phyloP scores from a whole-genome alignment of 2,888 invertebrate genomes.

The Sabellastarte sp. region DNA sequence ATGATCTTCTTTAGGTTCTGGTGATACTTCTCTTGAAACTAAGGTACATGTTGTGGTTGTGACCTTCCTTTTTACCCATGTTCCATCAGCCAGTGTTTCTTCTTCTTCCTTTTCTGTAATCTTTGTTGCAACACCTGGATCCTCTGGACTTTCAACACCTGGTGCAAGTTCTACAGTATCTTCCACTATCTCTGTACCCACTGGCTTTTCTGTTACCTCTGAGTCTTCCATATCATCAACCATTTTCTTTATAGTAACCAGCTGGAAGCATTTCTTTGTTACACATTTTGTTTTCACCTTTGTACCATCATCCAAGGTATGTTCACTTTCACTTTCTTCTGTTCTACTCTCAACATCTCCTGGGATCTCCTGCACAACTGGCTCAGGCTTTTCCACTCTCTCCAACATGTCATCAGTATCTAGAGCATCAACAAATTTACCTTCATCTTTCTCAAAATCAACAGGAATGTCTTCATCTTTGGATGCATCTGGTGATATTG shows the following conservation, averaged over 20 bases:
- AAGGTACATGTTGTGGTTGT: background rate
- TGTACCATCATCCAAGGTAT: constrained; percentile 21
- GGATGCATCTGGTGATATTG: no score
- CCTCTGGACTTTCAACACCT: constrained; percentile 28
- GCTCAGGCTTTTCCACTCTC: no score
- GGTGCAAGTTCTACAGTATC: constrained; percentile 18
- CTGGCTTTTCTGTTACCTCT: constrained; percentile 9
- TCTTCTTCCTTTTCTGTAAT: background rate
- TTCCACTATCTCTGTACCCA: constrained; percentile 15
- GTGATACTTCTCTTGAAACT: background rate
- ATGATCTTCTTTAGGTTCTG: background rate
- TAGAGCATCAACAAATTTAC: no score
- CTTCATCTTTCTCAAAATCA: no score
- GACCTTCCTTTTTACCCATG: constrained; percentile 32
- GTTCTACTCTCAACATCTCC: no score
- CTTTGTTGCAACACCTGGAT: constrained; percentile 2
- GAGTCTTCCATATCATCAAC: constrained; percentile 2
- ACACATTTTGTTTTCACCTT: constrained; percentile 11
- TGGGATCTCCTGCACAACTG: no score
- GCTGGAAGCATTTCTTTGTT: constrained; percentile 16
- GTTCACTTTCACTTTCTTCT: constrained; percentile 1
- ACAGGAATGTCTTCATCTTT: no score
- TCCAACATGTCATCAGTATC: no score
- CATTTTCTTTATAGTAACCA: constrained; percentile 20
- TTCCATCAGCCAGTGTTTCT: constrained; percentile 35